Evolutionary conservation across 2,113 vertebrate genomes (phyloP).

Genomic region (Peromyscus polionotus): DNA sequence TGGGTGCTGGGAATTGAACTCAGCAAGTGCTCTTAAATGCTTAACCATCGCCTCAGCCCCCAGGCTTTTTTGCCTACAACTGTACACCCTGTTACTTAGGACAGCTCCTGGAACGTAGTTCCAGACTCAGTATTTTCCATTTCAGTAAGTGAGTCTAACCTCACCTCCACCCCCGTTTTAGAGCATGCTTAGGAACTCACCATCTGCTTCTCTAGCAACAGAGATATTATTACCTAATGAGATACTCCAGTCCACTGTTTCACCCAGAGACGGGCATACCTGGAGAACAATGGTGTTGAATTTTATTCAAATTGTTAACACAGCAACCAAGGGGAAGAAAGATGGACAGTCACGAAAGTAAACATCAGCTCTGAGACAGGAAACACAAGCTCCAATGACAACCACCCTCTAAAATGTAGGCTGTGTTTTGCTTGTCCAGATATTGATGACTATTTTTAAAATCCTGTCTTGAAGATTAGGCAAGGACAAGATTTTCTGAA

Average conservation of each 20-base stretch:
- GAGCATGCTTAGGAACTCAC: background rate
- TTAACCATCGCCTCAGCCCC: background rate
- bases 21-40: background rate
- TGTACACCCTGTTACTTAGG: background rate
- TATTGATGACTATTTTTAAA: background rate
- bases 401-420: background rate
- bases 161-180: background rate
- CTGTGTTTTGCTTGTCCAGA: background rate
- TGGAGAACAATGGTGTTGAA: background rate
- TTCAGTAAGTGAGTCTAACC: slow-evolving; percentile 8
- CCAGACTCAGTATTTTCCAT: background rate
- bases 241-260: background rate
- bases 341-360: background rate
- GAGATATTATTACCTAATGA: background rate
- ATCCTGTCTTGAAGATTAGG: background rate
- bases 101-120: background rate
- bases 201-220: background rate
- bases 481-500: slow-evolving; percentile 7
- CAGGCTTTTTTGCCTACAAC: background rate
- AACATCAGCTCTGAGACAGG: background rate
- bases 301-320: background rate
- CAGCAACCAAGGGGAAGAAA: background rate
- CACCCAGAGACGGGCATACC: background rate
- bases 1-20: background rate
- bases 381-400: slow-evolving; percentile 1